phyloP scores from a whole-genome alignment of 1,140 invertebrate genomes.

The Platorchestia sp. region DNA sequence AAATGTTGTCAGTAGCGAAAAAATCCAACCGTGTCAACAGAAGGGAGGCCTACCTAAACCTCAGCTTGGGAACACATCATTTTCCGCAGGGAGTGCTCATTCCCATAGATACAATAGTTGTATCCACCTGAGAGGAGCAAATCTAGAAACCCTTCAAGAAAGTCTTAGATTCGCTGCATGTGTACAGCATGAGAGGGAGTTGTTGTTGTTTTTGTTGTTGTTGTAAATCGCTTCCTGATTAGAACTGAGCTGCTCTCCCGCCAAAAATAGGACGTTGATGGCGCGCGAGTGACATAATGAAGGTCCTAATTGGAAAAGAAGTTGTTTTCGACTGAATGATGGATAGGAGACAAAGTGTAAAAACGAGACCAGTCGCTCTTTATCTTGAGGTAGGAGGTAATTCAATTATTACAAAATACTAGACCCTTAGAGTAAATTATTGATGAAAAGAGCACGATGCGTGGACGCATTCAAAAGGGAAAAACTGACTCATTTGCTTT shows the following conservation, averaged over 20 bases:
- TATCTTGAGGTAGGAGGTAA: neutral
- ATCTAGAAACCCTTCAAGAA: too few relatives aligned
- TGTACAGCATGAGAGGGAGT: too few relatives aligned
- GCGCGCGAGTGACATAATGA: neutral
- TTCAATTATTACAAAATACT: neutral
- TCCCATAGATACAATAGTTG: too few relatives aligned
- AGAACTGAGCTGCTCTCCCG: neutral
- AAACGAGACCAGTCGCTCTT: neutral
- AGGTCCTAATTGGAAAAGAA: neutral
- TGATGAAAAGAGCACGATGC: neutral
- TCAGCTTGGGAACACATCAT: too few relatives aligned
- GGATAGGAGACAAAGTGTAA: neutral
- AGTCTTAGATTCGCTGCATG: too few relatives aligned
- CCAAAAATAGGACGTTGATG: neutral
- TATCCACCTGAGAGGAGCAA: too few relatives aligned
- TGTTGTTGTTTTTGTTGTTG: too few relatives aligned
- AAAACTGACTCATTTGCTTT: neutral
- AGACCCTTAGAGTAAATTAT: neutral
- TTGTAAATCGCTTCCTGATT: neutral
- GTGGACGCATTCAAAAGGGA: neutral
- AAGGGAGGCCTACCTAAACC: too few relatives aligned
- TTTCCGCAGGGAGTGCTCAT: too few relatives aligned
- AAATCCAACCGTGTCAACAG: too few relatives aligned
- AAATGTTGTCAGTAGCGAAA: too few relatives aligned
- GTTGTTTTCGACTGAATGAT: neutral